A percentile compares a stretch with the other conserved stretches of the same genome.
phyloP scores from a whole-genome alignment of 2,888 invertebrate species.

The Cephus nigrinus region DNA sequence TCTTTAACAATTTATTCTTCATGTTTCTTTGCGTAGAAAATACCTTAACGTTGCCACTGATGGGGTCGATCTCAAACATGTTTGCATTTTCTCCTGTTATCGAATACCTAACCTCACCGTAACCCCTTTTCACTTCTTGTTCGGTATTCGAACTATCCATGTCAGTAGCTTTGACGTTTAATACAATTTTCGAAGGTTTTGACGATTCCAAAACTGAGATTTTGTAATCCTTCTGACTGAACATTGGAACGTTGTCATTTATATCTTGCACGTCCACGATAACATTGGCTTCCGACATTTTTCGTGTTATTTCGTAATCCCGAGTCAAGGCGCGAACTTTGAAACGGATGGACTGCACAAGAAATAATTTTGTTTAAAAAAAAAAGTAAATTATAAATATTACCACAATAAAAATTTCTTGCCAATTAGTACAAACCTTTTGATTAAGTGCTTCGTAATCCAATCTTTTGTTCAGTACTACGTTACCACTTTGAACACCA shows the following conservation, averaged over 20 bases:
- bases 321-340: slow-evolving; percentile 66
- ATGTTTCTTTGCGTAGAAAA: neutral
- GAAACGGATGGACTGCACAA: slow-evolving; percentile 63
- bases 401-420: neutral
- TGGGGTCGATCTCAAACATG: slow-evolving; percentile 77
- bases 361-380: slow-evolving; percentile 18
- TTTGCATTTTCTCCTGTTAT: slow-evolving; percentile 80
- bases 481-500: slow-evolving; percentile 77
- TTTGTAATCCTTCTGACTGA: slow-evolving; percentile 77
- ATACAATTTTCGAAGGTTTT: slow-evolving; percentile 74
- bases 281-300: slow-evolving; percentile 76
- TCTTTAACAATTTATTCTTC: neutral
- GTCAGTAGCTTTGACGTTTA: slow-evolving; percentile 79
- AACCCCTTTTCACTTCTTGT: slow-evolving; percentile 69
- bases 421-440: slow-evolving; percentile 65
- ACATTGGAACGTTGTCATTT: slow-evolving; percentile 83
- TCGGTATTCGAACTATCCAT: slow-evolving; percentile 74
- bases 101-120: slow-evolving; percentile 77
- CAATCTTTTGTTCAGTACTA: slow-evolving; percentile 78
- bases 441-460: slow-evolving; percentile 81
- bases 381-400: neutral
- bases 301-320: slow-evolving; percentile 63
- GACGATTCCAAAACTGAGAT: slow-evolving; percentile 79
- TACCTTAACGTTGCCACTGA: slow-evolving; percentile 76
- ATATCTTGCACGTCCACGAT: slow-evolving; percentile 78